Evolutionary conservation across 2,888 invertebrate genomes (phyloP).

Genomic region (Melieria omissa): DNA sequence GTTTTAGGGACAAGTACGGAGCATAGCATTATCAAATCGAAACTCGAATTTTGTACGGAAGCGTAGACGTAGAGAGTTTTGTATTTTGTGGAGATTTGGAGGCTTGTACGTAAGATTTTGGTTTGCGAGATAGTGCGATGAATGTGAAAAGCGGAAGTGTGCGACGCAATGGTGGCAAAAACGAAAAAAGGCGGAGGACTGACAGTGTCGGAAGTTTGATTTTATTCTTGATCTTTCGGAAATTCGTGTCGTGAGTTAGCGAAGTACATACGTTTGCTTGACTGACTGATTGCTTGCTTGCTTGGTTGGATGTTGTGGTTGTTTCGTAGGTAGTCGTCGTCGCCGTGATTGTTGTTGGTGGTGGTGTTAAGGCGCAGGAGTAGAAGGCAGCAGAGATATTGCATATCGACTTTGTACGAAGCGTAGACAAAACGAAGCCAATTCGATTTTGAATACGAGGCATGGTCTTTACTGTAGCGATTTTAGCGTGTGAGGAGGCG

Average conservation of each 20-base stretch:
- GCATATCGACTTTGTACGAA: neutral
- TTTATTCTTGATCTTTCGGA: neutral
- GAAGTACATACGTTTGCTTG: constrained; percentile 7
- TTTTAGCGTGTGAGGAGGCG: constrained; percentile 17
- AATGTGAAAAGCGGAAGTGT: constrained; percentile 35
- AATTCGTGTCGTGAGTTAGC: constrained; percentile 20
- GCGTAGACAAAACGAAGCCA: constrained; percentile 22
- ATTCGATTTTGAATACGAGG: constrained; percentile 22
- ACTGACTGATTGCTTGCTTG: constrained; percentile 6
- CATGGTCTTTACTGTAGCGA: constrained; percentile 6
- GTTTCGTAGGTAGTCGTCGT: too few species aligned
- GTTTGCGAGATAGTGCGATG: constrained; percentile 33
- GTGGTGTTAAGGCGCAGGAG: too few species aligned
- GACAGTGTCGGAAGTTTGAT: constrained; percentile 18
- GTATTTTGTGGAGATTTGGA: constrained; percentile 21
- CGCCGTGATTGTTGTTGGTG: too few species aligned
- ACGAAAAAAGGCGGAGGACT: constrained; percentile 37
- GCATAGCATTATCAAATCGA: constrained; percentile 29
- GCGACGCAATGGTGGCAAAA: constrained; percentile 40
- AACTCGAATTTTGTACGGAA: constrained; percentile 21
- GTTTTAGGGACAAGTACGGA: constrained; percentile 29
- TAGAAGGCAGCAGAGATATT: too few species aligned
- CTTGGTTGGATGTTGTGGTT: neutral
- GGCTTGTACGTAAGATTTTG: constrained; percentile 6
- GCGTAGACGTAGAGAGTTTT: constrained; percentile 27